A percentile compares a stretch with the other conserved stretches of the same genome.
phyloP scores from a whole-genome alignment of 2,113 vertebrate genomes.

The Salvelinus alpinus region DNA sequence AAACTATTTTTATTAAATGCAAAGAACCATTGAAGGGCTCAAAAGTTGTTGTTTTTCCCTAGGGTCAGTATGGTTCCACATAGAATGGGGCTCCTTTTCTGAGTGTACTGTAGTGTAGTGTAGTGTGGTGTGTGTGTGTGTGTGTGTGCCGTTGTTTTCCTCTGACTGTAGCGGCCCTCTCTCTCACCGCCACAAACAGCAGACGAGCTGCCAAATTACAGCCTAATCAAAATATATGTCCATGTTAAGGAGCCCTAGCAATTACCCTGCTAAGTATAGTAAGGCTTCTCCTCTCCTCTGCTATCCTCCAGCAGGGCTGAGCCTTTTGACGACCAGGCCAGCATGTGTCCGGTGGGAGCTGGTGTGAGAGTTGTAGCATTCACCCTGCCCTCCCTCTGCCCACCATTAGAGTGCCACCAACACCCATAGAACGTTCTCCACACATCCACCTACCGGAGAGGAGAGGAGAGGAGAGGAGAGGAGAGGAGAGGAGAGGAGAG shows the following conservation, averaged over 20 bases:
- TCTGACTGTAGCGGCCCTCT: slow-evolving; percentile 16
- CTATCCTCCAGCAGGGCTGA: slow-evolving; percentile 1
- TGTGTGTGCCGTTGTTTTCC: background rate
- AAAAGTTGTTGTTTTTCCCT: no score
- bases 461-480: no score
- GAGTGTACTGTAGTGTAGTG: no score
- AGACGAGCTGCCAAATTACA: slow-evolving; percentile 58
- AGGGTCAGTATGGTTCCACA: no score
- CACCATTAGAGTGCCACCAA: no score
- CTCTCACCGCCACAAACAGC: slow-evolving; percentile 52
- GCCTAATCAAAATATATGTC: slow-evolving; percentile 68
- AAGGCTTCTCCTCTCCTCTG: slow-evolving; percentile 12
- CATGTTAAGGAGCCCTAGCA: slow-evolving; percentile 63
- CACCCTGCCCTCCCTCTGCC: background rate
- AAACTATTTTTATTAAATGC: no score
- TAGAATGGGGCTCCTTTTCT: no score
- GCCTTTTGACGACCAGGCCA: slow-evolving; percentile 60
- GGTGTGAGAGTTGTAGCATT: slow-evolving; percentile 6
- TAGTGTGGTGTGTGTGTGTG: background rate
- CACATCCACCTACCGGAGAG: no score
- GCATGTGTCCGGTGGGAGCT: slow-evolving; percentile 42
- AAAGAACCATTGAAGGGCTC: no score
- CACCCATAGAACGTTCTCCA: no score
- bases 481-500: no score
- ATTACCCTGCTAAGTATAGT: slow-evolving; percentile 74